phyloP scores from a whole-genome alignment of 2,797 vertebrate species.

The Lindbergichthys nudifrons region DNA sequence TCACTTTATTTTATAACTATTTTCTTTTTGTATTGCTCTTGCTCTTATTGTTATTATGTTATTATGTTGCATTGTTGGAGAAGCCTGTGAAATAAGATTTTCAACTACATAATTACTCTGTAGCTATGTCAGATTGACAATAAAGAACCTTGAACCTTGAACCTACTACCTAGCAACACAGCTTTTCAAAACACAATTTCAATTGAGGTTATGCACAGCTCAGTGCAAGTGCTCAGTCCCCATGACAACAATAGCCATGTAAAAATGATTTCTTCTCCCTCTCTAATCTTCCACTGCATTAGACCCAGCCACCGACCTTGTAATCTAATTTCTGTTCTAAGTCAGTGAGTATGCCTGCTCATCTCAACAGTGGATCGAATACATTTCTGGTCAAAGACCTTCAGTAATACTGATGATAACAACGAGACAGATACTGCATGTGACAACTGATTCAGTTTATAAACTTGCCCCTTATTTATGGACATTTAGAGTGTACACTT shows the following conservation, averaged over 20 bases:
- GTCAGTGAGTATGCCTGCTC: constrained; percentile 53
- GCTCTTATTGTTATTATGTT: no score
- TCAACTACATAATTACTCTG: no score
- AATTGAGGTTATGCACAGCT: constrained; percentile 52
- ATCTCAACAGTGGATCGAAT: constrained; percentile 56
- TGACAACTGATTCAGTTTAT: constrained; percentile 33
- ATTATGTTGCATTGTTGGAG: no score
- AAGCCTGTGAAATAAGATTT: no score
- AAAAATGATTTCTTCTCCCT: constrained; percentile 62
- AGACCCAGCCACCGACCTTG: constrained; percentile 66
- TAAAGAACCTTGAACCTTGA: no score
- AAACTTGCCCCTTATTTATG: constrained; percentile 1
- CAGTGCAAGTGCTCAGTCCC: constrained; percentile 53
- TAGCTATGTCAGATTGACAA: no score
- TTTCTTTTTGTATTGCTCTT: no score
- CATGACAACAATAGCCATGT: constrained; percentile 67
- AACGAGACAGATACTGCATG: neutral
- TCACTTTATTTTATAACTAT: no score
- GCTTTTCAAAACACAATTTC: constrained; percentile 49
- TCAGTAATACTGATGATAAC: constrained; percentile 38
- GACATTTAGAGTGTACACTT: neutral
- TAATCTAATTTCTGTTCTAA: constrained; percentile 72
- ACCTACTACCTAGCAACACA: constrained; percentile 13
- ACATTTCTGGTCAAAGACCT: constrained; percentile 57
- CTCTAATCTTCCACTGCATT: constrained; percentile 69